phyloP scores from a whole-genome alignment of 2,797 vertebrate genomes.

The Phrynocephalus guinanensis region DNA sequence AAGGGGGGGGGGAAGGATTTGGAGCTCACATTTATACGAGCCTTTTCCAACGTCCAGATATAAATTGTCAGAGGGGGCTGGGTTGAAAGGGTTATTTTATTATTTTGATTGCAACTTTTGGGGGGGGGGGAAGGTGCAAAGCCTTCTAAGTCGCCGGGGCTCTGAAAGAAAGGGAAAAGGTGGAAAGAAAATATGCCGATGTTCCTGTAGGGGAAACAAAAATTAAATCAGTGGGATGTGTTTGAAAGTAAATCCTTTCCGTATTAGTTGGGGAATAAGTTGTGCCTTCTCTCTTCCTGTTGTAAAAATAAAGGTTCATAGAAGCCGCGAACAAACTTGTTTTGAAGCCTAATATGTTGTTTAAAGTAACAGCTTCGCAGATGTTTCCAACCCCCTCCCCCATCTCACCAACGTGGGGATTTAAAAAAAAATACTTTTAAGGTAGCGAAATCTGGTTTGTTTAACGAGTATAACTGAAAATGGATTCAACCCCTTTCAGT shows the following conservation, averaged over 20 bases:
- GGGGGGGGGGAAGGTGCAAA: not conserved
- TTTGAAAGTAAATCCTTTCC: slow-evolving; percentile 26
- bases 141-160: not conserved
- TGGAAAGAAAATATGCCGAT: not conserved
- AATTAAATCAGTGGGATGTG: not conserved
- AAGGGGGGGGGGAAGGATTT: not conserved
- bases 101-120: slow-evolving; percentile 63
- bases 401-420: not conserved
- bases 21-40: too few relatives aligned
- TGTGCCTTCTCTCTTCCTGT: not conserved
- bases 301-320: slow-evolving; percentile 7
- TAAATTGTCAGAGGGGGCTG: not conserved
- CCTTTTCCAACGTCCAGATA: not conserved
- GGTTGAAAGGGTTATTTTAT: slow-evolving; percentile 28
- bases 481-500: not conserved
- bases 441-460: not conserved
- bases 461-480: not conserved
- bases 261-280: not conserved
- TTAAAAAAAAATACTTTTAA: slow-evolving; percentile 8
- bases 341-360: not conserved
- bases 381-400: not conserved
- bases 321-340: not conserved
- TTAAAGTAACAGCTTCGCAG: not conserved
- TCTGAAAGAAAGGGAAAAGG: not conserved
- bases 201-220: not conserved